Base-by-base conservation (phyloP, 2,888 invertebrate species). In the Euplagia quadripunctaria region DNA sequence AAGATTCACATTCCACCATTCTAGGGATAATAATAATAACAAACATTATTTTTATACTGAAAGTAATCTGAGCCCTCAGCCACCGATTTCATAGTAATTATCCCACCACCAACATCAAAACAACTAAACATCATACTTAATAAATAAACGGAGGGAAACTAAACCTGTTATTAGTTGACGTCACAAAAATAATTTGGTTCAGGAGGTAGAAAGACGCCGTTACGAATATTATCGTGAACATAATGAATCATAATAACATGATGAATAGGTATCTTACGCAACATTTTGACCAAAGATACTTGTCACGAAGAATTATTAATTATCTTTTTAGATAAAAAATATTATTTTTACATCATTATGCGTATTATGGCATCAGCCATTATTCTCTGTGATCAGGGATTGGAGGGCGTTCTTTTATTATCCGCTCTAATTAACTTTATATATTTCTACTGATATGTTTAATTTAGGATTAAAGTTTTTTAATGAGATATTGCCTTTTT, bases 251-350 rank as follows among this genome's bases (percentile, higher is more conserved):
- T 79, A 77, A 79, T 79, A 83, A 65, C 58, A 82, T 82, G 83
- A 86, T 86, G 76, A 84, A 86, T 84, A 74, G 76, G 73, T 72
- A 70, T 72, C 68, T 77, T 75, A 71, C 61, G 73, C 76, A 85
- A 78, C 82, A 76, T 85, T 79, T 71, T 79, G 81, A 82, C 83
- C 81, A 78, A 72, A 79, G 76, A 82, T 79, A 83, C 84, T 86
- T 84, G 86, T 86, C 85, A 76, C 71, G 72, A 66, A 49, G 65
- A 64, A 79, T 80, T 80, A 85, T 85, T 86, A 83, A 85, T 86
- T 85, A 82, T 75, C 70, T 80, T 75, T 72, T 61, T 68, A 74
- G 68, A 70, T 73, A 79, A 78, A 78, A 76, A 74, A 70, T 64
- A 61, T 70, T 71, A 61, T 66, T 71, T 76, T 78, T 61, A 71